A percentile compares a stretch with the other conserved stretches of the same genome.
These are phyloP conservation scores for Mythimna lalbum DNA, from an alignment of 2,888 invertebrate species.

Conservation along the genomic window DNA sequence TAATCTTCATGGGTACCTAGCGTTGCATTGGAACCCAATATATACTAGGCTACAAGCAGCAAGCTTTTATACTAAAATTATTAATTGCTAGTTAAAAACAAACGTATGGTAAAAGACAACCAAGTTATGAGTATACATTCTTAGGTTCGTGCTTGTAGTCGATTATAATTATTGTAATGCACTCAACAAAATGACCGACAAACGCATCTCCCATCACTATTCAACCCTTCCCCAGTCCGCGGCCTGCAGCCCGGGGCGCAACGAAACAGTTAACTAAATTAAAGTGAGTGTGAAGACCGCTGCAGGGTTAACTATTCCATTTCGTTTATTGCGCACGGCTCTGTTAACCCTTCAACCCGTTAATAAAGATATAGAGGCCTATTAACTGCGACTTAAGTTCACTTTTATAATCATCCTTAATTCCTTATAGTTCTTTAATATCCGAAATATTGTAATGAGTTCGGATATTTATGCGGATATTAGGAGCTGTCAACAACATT, in stretches of 20 bases:
- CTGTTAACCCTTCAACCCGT: conserved; percentile 85
- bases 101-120: neutral
- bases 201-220: conserved; percentile 71
- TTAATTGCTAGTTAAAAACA: too few relatives aligned
- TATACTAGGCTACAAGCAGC: too few relatives aligned
- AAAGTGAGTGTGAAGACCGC: conserved; percentile 90
- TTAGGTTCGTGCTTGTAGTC: neutral
- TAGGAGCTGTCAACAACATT: conserved; percentile 2
- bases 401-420: conserved; percentile 75
- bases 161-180: conserved; percentile 4
- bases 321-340: conserved; percentile 89
- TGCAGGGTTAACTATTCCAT: conserved; percentile 90
- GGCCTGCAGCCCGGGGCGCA: conserved; percentile 84
- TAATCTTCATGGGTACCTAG: too few relatives aligned
- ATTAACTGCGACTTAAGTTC: conserved; percentile 81
- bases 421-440: conserved; percentile 60
- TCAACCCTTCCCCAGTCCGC: conserved; percentile 83
- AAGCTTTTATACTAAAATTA: too few relatives aligned
- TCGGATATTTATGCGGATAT: conserved; percentile 20
- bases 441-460: conserved; percentile 24
- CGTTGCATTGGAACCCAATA: too few relatives aligned
- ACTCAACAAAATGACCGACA: conserved; percentile 48
- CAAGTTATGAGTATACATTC: neutral
- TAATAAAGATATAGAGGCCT: conserved; percentile 89
- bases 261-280: conserved; percentile 90